Percentiles rank a stretch among this genome's conserved stretches.
These are phyloP conservation scores for Ormyrus labotus DNA, from an alignment of 2,888 invertebrate species.

Conservation along the genomic window DNA sequence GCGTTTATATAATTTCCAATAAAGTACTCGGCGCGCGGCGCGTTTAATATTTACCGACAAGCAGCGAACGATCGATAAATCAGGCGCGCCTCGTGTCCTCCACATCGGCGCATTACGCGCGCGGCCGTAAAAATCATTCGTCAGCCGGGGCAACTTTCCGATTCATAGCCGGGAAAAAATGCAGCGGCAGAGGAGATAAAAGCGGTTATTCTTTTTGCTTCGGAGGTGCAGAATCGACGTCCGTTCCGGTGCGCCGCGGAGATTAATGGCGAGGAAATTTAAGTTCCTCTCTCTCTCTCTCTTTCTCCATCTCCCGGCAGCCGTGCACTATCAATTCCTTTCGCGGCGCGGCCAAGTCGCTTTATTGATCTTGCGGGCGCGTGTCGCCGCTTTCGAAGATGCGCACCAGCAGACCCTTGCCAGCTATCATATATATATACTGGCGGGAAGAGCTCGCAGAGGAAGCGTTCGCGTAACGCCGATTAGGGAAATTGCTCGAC, in stretches of 20 bases:
- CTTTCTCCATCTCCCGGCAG: background rate
- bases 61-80: too few relatives aligned
- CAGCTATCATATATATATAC: background rate
- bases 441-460: background rate
- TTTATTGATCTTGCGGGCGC: background rate
- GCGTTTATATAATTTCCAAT: too few relatives aligned
- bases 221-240: slow-evolving; percentile 22
- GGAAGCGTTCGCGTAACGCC: too few relatives aligned
- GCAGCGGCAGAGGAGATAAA: background rate
- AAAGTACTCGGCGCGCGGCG: too few relatives aligned
- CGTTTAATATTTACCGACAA: too few relatives aligned
- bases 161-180: too few relatives aligned
- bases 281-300: slow-evolving; percentile 16
- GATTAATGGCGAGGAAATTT: slow-evolving; percentile 47
- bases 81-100: too few relatives aligned
- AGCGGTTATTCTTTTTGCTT: slow-evolving; percentile 34
- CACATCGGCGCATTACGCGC: too few relatives aligned
- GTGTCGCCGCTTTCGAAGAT: background rate
- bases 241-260: background rate
- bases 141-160: too few relatives aligned
- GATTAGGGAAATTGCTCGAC: too few relatives aligned
- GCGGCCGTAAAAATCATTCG: too few relatives aligned
- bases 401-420: background rate
- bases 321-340: too few relatives aligned
- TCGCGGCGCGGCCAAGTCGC: background rate